Conservation (phyloP, 2,797 vertebrate genomes). For the Echiichthys vipera region DNA sequence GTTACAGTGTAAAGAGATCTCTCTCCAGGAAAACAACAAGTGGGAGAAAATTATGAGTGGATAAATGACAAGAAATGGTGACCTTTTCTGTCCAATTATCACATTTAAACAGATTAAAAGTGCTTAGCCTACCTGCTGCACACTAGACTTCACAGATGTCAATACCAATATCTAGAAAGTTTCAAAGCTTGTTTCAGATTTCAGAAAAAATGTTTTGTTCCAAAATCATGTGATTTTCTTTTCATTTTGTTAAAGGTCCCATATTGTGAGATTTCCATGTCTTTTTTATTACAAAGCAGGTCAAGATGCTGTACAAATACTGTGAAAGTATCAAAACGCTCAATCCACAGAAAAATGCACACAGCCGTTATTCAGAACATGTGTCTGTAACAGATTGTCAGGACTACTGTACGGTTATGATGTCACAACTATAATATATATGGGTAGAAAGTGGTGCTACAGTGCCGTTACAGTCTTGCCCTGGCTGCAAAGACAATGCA, state of each 20-base stretch:
- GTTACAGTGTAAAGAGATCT: background rate
- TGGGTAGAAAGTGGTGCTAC: too few relatives aligned
- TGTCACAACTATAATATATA: too few relatives aligned
- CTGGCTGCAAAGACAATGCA: too few relatives aligned
- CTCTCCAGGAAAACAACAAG: background rate
- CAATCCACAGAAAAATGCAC: too few relatives aligned
- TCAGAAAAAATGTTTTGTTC: background rate
- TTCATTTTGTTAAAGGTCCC: constrained; percentile 12
- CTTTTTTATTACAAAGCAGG: too few relatives aligned
- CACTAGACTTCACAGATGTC: background rate
- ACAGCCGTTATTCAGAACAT: too few relatives aligned
- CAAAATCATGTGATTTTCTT: constrained; percentile 42
- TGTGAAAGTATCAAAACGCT: too few relatives aligned
- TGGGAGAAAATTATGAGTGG: background rate
- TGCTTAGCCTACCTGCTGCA: background rate
- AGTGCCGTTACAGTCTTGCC: too few relatives aligned
- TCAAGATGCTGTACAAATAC: too few relatives aligned
- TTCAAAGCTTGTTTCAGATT: constrained; percentile 6
- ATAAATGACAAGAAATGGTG: background rate
- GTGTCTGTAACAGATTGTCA: too few relatives aligned
- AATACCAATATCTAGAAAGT: background rate
- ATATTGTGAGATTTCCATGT: too few relatives aligned
- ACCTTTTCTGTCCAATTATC: background rate
- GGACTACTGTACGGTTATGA: too few relatives aligned
- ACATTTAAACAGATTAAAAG: background rate